phyloP scores from a whole-genome alignment of 2,888 invertebrate genomes.

The Phortica magna region DNA sequence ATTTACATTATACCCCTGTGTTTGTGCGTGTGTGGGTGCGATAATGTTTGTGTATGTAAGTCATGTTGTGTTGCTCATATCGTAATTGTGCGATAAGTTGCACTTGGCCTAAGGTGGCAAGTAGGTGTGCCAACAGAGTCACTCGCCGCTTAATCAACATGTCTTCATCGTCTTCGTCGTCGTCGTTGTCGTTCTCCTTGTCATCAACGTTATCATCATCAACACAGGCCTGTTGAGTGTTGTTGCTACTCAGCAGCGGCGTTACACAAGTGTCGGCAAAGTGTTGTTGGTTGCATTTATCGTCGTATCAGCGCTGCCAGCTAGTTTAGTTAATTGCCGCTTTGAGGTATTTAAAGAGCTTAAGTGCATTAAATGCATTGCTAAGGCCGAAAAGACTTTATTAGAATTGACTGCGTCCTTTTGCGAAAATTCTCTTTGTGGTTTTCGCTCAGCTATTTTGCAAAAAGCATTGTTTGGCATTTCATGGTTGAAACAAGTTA shows the following conservation, averaged over 20 bases:
- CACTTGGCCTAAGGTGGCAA: neutral
- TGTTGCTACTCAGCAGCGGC: neutral
- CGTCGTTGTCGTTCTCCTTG: neutral
- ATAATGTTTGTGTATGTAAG: neutral
- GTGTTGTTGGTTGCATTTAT: neutral
- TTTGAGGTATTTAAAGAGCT: constrained; percentile 7
- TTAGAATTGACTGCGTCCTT: no score
- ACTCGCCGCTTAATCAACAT: neutral
- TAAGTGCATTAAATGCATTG: neutral
- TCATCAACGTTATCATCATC: neutral
- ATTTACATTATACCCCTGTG: constrained; percentile 53
- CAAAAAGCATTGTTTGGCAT: no score
- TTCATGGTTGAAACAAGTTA: no score
- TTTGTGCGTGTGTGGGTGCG: neutral
- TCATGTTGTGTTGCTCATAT: neutral
- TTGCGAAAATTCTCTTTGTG: no score
- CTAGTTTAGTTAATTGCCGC: neutral
- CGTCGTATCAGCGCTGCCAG: neutral
- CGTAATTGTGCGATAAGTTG: constrained; percentile 16
- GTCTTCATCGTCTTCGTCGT: neutral
- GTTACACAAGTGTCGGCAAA: neutral
- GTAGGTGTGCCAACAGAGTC: neutral
- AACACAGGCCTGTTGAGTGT: neutral
- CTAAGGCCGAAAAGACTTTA: neutral
- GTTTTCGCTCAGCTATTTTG: no score